A percentile compares a stretch with the other conserved stretches of the same genome.
phyloP scores from a whole-genome alignment of 2,113 vertebrate genomes.

The Prionailurus bengalensis region DNA sequence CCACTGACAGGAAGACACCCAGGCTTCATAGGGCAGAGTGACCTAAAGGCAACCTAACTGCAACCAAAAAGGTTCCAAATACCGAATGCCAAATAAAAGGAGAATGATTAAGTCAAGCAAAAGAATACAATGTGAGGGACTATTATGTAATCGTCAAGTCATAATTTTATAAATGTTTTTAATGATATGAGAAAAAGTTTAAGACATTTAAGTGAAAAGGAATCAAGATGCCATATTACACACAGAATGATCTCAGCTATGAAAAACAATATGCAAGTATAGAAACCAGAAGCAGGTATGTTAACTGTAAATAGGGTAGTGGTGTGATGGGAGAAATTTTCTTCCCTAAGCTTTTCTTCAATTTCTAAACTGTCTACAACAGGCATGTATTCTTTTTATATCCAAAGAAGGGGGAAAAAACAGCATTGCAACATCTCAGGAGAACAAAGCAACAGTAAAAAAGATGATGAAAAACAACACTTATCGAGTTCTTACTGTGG shows the following conservation, averaged over 20 bases:
- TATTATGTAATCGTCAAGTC: background rate
- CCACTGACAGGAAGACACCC: background rate
- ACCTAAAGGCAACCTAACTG: background rate
- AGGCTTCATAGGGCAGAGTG: background rate
- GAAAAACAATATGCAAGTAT: background rate
- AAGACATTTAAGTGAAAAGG: conserved; percentile 14
- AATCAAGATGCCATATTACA: conserved; percentile 1
- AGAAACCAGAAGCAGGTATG: background rate
- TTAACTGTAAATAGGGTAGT: background rate
- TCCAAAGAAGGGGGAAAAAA: background rate
- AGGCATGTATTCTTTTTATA: background rate
- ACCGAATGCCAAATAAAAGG: conserved; percentile 11
- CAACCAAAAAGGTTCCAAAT: conserved; percentile 22
- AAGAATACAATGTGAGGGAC: background rate
- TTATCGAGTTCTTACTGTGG: background rate
- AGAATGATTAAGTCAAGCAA: conserved; percentile 6
- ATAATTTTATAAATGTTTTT: background rate
- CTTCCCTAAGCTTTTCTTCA: conserved; percentile 25
- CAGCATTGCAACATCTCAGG: background rate
- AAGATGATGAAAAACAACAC: background rate
- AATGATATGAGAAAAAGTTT: background rate
- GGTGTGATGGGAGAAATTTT: background rate
- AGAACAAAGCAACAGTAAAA: conserved; percentile 5
- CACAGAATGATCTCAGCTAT: background rate
- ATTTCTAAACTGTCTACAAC: conserved; percentile 17